These are phyloP conservation scores for Synanthedon andrenaeformis DNA, from an alignment of 2,888 invertebrate genomes.

Conservation along the genomic window DNA sequence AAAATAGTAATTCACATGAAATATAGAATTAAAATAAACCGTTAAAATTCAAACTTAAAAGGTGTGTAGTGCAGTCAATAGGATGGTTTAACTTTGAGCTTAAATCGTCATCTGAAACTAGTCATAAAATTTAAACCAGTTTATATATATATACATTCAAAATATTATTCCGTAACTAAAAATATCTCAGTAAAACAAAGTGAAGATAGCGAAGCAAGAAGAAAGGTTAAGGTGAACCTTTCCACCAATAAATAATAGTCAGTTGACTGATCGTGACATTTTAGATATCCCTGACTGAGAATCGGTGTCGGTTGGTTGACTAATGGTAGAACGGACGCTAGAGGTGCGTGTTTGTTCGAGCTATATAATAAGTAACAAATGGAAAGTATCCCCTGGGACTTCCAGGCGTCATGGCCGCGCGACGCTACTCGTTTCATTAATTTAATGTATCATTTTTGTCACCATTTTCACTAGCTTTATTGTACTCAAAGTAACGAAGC, in stretches of 20 bases:
- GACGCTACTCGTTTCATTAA: conserved; percentile 23
- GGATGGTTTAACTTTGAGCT: too few relatives aligned
- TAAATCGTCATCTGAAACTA: too few relatives aligned
- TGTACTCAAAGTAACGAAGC: too few relatives aligned
- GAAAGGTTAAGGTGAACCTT: neutral
- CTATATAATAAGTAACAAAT: conserved; percentile 29
- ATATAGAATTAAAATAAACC: too few relatives aligned
- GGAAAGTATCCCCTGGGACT: conserved; percentile 31
- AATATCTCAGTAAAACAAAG: too few relatives aligned
- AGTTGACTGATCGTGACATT: conserved; percentile 33
- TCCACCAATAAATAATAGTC: conserved; percentile 19
- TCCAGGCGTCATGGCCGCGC: conserved; percentile 7
- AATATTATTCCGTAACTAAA: too few relatives aligned
- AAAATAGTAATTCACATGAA: too few relatives aligned
- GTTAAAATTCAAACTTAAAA: too few relatives aligned
- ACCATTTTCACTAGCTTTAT: conserved; percentile 8
- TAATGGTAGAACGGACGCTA: conserved; percentile 19
- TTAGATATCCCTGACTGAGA: conserved; percentile 42
- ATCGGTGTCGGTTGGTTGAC: conserved; percentile 33
- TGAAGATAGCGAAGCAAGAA: neutral
- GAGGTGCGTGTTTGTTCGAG: conserved; percentile 2
- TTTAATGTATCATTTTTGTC: conserved; percentile 24
- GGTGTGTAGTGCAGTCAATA: too few relatives aligned
- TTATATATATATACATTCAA: too few relatives aligned
- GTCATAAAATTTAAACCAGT: too few relatives aligned